phyloP scores from a whole-genome alignment of 2,797 vertebrate genomes.

The Oreochromis grahami region DNA sequence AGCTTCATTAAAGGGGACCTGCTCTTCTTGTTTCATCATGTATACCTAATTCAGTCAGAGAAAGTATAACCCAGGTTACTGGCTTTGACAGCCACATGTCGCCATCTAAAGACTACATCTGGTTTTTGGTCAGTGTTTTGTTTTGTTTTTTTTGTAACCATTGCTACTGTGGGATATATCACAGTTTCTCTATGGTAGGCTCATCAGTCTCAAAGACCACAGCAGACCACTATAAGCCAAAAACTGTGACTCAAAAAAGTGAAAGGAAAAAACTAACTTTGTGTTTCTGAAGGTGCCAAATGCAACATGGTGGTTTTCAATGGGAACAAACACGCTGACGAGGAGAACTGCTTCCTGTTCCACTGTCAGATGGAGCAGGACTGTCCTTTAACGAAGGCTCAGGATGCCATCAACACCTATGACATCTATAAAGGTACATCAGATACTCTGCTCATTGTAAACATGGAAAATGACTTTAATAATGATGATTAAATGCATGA shows the following conservation, averaged over 20 bases:
- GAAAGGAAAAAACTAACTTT: neutral
- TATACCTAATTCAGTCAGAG: neutral
- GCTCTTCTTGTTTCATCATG: neutral
- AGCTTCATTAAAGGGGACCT: neutral
- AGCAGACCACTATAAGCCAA: neutral
- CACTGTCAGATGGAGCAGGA: slow-evolving; percentile 81
- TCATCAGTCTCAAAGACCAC: neutral
- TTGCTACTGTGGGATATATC: neutral
- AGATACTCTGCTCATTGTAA: neutral
- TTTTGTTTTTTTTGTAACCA: neutral
- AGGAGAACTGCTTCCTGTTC: slow-evolving; percentile 88
- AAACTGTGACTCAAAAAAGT: neutral
- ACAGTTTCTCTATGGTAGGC: neutral
- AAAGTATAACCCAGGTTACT: neutral
- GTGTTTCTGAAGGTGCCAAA: slow-evolving; percentile 72
- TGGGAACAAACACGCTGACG: slow-evolving; percentile 47
- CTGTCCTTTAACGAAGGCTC: slow-evolving; percentile 79
- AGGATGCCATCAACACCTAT: slow-evolving; percentile 75
- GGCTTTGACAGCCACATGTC: neutral
- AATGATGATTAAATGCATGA: neutral
- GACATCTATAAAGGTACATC: slow-evolving; percentile 81
- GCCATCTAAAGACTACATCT: neutral
- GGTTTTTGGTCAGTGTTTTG: neutral
- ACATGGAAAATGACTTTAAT: neutral
- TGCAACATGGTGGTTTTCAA: slow-evolving; percentile 88